phyloP scores from a whole-genome alignment of 1,140 invertebrate genomes.

The Pissodes strobi region DNA sequence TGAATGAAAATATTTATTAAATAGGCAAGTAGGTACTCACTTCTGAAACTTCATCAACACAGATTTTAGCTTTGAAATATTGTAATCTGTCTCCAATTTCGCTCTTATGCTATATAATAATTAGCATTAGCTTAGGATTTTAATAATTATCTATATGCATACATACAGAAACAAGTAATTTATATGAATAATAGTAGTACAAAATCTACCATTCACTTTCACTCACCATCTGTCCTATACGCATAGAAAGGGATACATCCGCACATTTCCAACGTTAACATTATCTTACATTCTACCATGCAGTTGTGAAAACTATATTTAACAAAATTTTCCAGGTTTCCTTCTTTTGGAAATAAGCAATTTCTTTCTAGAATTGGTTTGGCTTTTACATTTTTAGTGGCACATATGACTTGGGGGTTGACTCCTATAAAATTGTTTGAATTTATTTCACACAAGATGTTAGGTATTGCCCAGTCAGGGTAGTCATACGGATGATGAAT shows the following conservation, averaged over 20 bases:
- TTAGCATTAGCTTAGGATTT: too few relatives aligned
- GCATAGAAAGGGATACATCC: conserved; percentile 62
- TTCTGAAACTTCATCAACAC: too few relatives aligned
- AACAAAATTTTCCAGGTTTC: conserved; percentile 49
- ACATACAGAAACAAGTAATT: too few relatives aligned
- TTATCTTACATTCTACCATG: conserved; percentile 61
- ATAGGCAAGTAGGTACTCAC: too few relatives aligned
- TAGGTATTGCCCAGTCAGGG: conserved; percentile 62
- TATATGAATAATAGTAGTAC: too few relatives aligned
- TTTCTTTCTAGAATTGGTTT: conserved; percentile 58
- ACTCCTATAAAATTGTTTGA: conserved; percentile 61
- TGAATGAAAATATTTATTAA: too few relatives aligned
- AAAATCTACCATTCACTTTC: too few relatives aligned
- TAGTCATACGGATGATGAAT: conserved; percentile 65
- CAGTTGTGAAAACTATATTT: conserved; percentile 68
- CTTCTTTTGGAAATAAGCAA: conserved; percentile 64
- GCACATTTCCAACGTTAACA: conserved; percentile 57
- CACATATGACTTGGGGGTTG: conserved; percentile 56
- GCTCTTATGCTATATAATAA: too few relatives aligned
- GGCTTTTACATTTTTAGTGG: conserved; percentile 58
- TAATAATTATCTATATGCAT: too few relatives aligned
- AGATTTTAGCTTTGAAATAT: too few relatives aligned
- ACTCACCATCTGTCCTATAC: too few relatives aligned
- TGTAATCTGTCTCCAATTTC: too few relatives aligned
- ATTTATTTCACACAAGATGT: conserved; percentile 59